A percentile compares a stretch with the other conserved stretches of the same genome.
phyloP scores from a whole-genome alignment of 1,140 invertebrate genomes.

The Leptinotarsa defecta region DNA sequence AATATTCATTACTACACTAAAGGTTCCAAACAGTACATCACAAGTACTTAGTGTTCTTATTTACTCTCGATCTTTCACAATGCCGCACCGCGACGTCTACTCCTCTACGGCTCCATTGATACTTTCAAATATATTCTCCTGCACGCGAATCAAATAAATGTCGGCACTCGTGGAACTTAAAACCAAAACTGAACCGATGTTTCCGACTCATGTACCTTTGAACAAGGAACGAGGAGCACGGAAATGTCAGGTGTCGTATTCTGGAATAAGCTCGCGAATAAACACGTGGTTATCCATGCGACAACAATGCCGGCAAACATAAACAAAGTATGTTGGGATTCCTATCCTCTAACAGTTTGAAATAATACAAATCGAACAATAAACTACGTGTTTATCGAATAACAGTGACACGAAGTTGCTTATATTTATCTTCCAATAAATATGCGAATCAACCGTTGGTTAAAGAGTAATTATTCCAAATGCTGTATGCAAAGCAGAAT shows the following conservation, averaged over 20 bases:
- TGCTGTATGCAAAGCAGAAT: too few species aligned
- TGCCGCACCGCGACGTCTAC: too few species aligned
- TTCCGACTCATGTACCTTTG: neutral
- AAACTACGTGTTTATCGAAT: constrained; percentile 25
- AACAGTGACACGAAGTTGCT: constrained; percentile 26
- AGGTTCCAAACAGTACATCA: too few species aligned
- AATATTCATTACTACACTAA: too few species aligned
- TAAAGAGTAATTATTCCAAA: too few species aligned
- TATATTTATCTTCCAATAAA: constrained; percentile 18
- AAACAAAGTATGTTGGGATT: constrained; percentile 33
- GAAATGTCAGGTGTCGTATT: constrained; percentile 35
- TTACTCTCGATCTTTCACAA: too few species aligned
- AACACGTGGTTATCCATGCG: constrained; percentile 39
- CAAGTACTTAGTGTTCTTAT: too few species aligned
- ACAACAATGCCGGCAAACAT: constrained; percentile 35
- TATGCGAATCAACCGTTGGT: neutral
- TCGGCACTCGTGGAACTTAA: neutral
- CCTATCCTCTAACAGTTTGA: constrained; percentile 13
- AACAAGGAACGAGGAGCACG: constrained; percentile 4
- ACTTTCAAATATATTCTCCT: too few species aligned
- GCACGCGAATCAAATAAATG: too few species aligned
- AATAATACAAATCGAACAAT: constrained; percentile 27
- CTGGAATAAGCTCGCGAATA: constrained; percentile 37
- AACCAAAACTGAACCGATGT: neutral
- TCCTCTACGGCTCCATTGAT: too few species aligned